phyloP scores from a whole-genome alignment of 1,140 invertebrate species.

The Drosophila eugracilis region DNA sequence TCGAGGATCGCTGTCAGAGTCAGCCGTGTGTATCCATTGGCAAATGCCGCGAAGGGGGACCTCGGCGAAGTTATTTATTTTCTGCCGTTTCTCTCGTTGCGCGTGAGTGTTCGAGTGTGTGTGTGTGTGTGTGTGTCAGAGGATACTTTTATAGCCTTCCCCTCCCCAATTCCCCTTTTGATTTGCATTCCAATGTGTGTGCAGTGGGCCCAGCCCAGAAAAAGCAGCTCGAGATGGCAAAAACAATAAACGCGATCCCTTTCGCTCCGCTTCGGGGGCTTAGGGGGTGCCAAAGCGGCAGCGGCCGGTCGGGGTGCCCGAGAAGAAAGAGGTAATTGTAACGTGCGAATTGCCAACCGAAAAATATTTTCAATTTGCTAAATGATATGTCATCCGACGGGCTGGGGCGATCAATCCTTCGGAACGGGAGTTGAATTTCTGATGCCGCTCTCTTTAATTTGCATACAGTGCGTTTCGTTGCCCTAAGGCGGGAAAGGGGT shows the following conservation, averaged over 20 bases:
- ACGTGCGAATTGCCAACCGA: constrained; percentile 69
- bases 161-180: constrained; percentile 35
- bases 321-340: constrained; percentile 63
- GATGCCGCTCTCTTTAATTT: constrained; percentile 74
- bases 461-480: constrained; percentile 29
- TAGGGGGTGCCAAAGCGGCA: constrained; percentile 29
- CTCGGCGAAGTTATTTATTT: constrained; percentile 75
- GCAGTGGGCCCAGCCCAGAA: constrained; percentile 71
- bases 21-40: constrained; percentile 76
- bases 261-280: constrained; percentile 35
- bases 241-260: constrained; percentile 51
- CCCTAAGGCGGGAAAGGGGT: constrained; percentile 6
- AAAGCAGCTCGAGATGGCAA: constrained; percentile 6
- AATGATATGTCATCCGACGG: constrained; percentile 78
- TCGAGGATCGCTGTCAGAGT: constrained; percentile 41
- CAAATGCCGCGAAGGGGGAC: constrained; percentile 58
- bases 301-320: background rate
- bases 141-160: constrained; percentile 75
- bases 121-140: constrained; percentile 47
- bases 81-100: constrained; percentile 39
- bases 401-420: constrained; percentile 67
- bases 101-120: constrained; percentile 10
- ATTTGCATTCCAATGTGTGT: constrained; percentile 81
- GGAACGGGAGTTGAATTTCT: constrained; percentile 78
- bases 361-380: constrained; percentile 75